These are phyloP conservation scores for Elaeidobius kamerunicus DNA, from an alignment of 2,888 invertebrate genomes.

Conservation along the genomic window DNA sequence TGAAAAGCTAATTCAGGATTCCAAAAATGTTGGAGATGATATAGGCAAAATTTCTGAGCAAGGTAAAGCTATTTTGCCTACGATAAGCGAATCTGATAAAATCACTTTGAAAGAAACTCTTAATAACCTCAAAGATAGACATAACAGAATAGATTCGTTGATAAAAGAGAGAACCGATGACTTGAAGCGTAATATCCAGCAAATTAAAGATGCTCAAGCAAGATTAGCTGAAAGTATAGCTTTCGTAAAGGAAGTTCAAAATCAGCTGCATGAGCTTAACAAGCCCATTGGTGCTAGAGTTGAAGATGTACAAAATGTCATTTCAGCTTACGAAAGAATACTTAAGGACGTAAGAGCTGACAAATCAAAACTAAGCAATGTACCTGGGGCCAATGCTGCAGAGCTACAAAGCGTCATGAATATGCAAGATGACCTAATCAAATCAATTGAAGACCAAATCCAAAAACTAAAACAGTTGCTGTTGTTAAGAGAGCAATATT, in stretches of 20 bases:
- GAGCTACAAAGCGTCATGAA: conserved; percentile 75
- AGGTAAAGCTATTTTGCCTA: conserved; percentile 74
- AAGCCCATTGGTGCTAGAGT: conserved; percentile 84
- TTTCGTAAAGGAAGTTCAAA: conserved; percentile 79
- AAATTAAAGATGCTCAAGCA: conserved; percentile 76
- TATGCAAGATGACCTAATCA: conserved; percentile 83
- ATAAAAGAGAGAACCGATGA: conserved; percentile 73
- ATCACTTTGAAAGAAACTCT: conserved; percentile 78
- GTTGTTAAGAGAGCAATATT: conserved; percentile 82
- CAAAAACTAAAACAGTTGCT: conserved; percentile 75
- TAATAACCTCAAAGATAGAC: conserved; percentile 74
- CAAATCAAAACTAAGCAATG: conserved; percentile 71
- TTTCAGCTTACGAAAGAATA: conserved; percentile 75
- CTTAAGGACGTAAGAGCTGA: conserved; percentile 74
- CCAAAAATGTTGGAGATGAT: conserved; percentile 65
- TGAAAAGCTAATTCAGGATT: conserved; percentile 72
- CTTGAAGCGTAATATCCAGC: conserved; percentile 73
- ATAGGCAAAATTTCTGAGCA: conserved; percentile 75
- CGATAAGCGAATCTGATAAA: conserved; percentile 82
- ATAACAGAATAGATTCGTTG: conserved; percentile 68
- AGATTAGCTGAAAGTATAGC: conserved; percentile 76
- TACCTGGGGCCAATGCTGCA: conserved; percentile 72
- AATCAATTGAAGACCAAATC: conserved; percentile 82
- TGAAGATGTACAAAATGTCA: conserved; percentile 84
- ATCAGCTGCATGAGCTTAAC: conserved; percentile 76